These are phyloP conservation scores for Ectemnius lituratus DNA, from an alignment of 2,888 invertebrate species.

Conservation along the genomic window DNA sequence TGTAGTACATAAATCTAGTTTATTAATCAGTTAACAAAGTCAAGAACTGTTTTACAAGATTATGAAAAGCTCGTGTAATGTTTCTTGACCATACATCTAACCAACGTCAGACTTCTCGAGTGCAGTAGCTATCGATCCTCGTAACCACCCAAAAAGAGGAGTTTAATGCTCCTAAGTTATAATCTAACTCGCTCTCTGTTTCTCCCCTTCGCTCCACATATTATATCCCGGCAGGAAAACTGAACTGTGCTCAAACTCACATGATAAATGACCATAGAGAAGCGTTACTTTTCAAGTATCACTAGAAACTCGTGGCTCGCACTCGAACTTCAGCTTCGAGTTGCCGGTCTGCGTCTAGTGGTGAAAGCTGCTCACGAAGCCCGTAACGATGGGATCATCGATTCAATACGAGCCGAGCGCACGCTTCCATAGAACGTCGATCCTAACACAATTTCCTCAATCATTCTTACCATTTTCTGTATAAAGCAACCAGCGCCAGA, in stretches of 20 bases:
- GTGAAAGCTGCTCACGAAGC: conserved; percentile 6
- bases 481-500: too few relatives aligned
- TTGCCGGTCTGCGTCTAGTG: conserved; percentile 7
- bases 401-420: neutral
- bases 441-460: conserved; percentile 1
- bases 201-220: neutral
- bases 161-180: conserved; percentile 7
- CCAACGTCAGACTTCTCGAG: neutral
- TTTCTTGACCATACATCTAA: too few relatives aligned
- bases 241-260: conserved; percentile 9
- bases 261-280: conserved; percentile 18
- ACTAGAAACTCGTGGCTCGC: conserved; percentile 10
- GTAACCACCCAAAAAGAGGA: neutral
- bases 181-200: neutral
- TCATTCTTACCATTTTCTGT: neutral
- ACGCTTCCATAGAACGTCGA: neutral
- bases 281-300: conserved; percentile 11
- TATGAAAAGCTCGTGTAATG: too few relatives aligned
- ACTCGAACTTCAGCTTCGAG: conserved; percentile 11
- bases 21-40: too few relatives aligned
- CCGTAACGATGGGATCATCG: conserved; percentile 7
- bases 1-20: too few relatives aligned
- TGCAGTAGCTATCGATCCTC: neutral
- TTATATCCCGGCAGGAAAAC: neutral
- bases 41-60: too few relatives aligned